A percentile compares a stretch with the other conserved stretches of the same genome.
phyloP scores from a whole-genome alignment of 2,113 vertebrate species.

The Stegostoma tigrinum region DNA sequence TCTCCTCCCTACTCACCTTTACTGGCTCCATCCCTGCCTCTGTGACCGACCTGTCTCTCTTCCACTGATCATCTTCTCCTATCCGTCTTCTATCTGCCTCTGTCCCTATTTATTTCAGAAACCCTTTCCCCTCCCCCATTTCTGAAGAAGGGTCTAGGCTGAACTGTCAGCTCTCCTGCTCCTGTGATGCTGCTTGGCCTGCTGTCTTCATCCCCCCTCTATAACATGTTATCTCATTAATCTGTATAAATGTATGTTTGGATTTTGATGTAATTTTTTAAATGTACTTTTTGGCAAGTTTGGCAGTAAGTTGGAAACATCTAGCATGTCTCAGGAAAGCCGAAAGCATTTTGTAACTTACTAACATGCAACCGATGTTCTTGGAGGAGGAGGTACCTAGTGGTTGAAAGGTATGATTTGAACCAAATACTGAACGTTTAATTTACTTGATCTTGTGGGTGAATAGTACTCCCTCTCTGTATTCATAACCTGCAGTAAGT shows the following conservation, averaged over 20 bases:
- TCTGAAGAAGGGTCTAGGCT: no score
- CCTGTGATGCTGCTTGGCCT: no score
- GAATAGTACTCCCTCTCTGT: background rate
- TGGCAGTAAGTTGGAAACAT: background rate
- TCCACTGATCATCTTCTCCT: no score
- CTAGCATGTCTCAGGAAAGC: background rate
- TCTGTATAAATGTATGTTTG: background rate
- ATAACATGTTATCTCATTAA: no score
- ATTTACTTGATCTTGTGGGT: background rate
- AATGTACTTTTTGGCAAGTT: background rate
- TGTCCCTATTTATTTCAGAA: no score
- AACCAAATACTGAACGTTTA: background rate
- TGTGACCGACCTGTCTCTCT: no score
- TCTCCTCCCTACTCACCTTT: no score
- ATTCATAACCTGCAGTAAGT: background rate
- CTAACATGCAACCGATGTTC: background rate
- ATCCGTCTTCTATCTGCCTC: no score
- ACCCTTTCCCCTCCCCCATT: no score
- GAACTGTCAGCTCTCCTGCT: no score
- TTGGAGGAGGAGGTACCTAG: background rate
- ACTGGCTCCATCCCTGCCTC: no score
- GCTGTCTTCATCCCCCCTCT: no score
- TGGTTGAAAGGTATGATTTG: background rate
- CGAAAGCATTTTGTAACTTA: background rate
- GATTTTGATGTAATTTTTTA: background rate